Percentiles rank a stretch among this genome's conserved stretches.
These are phyloP conservation scores for Agriopis aurantiaria DNA, from an alignment of 2,888 invertebrate genomes.

Conservation along the genomic window DNA sequence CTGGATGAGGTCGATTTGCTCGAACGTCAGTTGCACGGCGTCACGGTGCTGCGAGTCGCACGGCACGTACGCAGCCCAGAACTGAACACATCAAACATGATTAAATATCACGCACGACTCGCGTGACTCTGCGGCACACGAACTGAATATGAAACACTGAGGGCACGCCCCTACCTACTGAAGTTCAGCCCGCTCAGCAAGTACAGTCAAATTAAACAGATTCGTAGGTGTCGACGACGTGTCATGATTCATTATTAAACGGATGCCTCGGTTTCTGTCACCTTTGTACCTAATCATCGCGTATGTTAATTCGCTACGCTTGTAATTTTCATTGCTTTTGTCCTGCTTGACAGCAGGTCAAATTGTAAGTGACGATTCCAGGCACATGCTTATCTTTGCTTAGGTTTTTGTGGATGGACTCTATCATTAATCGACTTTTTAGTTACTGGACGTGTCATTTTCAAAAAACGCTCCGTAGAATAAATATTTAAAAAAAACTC, in stretches of 20 bases:
- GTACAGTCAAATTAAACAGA: slow-evolving; percentile 22
- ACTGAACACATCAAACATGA: slow-evolving; percentile 84
- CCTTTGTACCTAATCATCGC: slow-evolving; percentile 5
- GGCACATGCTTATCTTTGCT: slow-evolving; percentile 14
- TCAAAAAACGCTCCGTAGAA: neutral
- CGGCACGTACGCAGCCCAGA: slow-evolving; percentile 95
- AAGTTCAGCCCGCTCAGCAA: slow-evolving; percentile 20
- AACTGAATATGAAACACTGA: slow-evolving; percentile 63
- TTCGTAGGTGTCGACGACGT: slow-evolving; percentile 26
- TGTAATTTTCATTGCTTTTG: slow-evolving; percentile 20
- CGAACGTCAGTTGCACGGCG: slow-evolving; percentile 93
- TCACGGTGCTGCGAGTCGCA: slow-evolving; percentile 94
- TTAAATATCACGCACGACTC: slow-evolving; percentile 74
- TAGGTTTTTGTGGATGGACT: slow-evolving; percentile 18
- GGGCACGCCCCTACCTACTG: slow-evolving; percentile 46
- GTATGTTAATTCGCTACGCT: slow-evolving; percentile 3
- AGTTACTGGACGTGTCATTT: slow-evolving; percentile 8
- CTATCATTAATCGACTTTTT: slow-evolving; percentile 9
- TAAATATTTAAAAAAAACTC: too few relatives aligned
- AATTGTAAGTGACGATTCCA: slow-evolving; percentile 18
- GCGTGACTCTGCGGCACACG: slow-evolving; percentile 37
- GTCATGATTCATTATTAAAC: slow-evolving; percentile 33
- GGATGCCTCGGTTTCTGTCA: slow-evolving; percentile 20
- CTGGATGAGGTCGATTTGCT: slow-evolving; percentile 95
- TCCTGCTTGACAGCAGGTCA: slow-evolving; percentile 4